Base-by-base conservation (phyloP, 2,888 invertebrate species). In the Ichneumoninae sp. region DNA sequence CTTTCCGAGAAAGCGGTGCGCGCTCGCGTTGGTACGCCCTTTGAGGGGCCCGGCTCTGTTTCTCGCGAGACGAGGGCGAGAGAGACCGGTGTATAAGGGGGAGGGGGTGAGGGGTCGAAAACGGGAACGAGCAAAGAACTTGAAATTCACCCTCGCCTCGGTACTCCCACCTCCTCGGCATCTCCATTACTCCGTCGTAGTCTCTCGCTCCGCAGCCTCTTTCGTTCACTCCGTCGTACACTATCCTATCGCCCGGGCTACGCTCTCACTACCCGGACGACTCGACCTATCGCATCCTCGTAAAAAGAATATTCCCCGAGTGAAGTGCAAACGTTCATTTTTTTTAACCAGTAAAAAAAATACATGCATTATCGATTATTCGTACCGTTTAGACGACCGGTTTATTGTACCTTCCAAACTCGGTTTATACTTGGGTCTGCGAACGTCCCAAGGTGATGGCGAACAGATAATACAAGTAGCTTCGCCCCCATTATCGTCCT, bases 61-160 rank as follows among this genome's bases (percentile, higher is more conserved):
- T 84, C 81, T 78, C 75, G 36, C 71, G 60, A 84, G 71, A 79
- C 70, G 60, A 50, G 71, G 30, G 52, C 66, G 74, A 74, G 62
- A 57, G 57, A 54, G 78, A 77, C 57, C 4, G 22, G 57, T 3
- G 44, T 16, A 13, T 16, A 4, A 16, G 69, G 72, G 60, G 19
- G 66, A 16, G 54, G 26, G 22, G 66, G 19, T 36, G 65, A 36
- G 33, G 47, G 65, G 22, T 30, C 2, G 65, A 60, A 60, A 40
- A 44, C 71, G 80, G 47, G 68, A 40, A 47, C 52, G 79, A 75
- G 84, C 82, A 83, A 86, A 83, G 83, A 86, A 83, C 80, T 87
- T 76, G 80, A 77, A 84, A 87, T 86, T 88, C 87, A 83, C 77
- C 87, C 81, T 78, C 82, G 69, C 57, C 83, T 78, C 66, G 71